Base-by-base conservation (phyloP, 2,888 invertebrate genomes). In the Toxonevra muliebris region DNA sequence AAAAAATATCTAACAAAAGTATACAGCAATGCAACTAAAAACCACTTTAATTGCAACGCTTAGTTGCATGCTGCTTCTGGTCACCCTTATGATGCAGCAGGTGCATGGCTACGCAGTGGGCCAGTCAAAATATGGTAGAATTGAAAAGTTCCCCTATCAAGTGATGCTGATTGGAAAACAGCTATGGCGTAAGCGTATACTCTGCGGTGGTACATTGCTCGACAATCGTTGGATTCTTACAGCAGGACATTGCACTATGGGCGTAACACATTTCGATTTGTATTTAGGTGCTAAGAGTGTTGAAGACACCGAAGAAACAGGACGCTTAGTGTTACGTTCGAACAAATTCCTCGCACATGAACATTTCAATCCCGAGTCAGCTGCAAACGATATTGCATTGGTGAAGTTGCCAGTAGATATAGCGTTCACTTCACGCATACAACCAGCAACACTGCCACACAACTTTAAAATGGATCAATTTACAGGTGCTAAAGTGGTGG, bases 81-180 rank as follows among this genome's bases (percentile, higher is more conserved):
- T n/a, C 59, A 50, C 42, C 11, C 45, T 54, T 7, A 19, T 57
- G 11, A 30, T 63, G 20, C 52, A 30, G 43, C 42, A 13, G 5
- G 62, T 60, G 48, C 71, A 71, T 0, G 74, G 78, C 65, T 83
- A 82, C 65, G 82, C 83, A 50, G 71, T 83, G 58, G 83, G 83
- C 10, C 80, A 82, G 58, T 75, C 78, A 11, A 83, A 83, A 67
- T 82, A 76, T 69, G 82, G 84, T 9, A 76, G 74, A 17, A 80
- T 81, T 1, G 81, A 82, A 69, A 81, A 78, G 65, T 84, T 84
- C 58, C 85, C 84, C 64, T 84, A 84, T 65, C 84, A 84, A 75
- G 85, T 82, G 64, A 84, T 84, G 84, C 74, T 84, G 55, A 82
- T 85, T n/a, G 85, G 84, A 41, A 83, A 83, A 61, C 79, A 81